These are phyloP conservation scores for Protobothrops flavoviridis DNA, from an alignment of 2,113 vertebrate species.

Conservation along the genomic window DNA sequence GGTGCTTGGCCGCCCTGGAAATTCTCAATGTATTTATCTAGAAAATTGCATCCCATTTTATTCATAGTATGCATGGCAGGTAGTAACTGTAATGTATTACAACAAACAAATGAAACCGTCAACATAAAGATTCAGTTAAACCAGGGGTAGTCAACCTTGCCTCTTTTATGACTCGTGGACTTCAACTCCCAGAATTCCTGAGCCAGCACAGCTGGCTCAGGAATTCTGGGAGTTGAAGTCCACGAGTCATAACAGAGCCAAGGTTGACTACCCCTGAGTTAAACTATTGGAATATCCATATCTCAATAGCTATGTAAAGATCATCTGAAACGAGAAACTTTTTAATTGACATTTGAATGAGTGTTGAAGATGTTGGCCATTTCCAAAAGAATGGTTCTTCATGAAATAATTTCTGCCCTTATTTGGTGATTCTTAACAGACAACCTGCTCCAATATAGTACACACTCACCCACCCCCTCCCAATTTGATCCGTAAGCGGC, in stretches of 20 bases:
- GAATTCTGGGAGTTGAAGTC: no score
- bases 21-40: neutral
- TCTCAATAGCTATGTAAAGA: neutral
- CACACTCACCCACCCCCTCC: no score
- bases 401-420: neutral
- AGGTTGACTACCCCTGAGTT: neutral
- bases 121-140: neutral
- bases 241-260: no score
- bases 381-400: neutral
- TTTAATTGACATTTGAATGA: neutral
- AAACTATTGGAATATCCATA: neutral
- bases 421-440: neutral
- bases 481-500: neutral
- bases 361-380: neutral
- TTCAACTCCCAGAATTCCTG: no score
- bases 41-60: neutral
- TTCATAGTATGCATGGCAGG: neutral
- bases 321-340: neutral
- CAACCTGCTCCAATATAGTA: neutral
- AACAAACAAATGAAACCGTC: neutral
- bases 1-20: neutral
- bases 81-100: neutral
- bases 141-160: no score
- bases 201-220: no score
- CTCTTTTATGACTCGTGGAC: no score